These are phyloP conservation scores for Meteorus colon DNA, from an alignment of 2,888 invertebrate species.

Conservation along the genomic window DNA sequence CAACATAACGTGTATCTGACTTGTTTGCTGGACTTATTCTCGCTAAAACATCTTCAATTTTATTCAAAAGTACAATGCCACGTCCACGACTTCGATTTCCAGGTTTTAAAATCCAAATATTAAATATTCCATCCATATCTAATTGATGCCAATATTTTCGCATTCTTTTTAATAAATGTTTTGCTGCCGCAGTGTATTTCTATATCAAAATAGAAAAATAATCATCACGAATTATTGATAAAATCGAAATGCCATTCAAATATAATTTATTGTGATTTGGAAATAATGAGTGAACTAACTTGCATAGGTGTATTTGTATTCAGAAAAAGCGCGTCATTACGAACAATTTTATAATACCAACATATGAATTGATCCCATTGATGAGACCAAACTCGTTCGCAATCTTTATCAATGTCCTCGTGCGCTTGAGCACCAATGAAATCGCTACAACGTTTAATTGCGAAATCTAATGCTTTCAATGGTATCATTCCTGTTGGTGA, in stretches of 20 bases:
- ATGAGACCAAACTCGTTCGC: slow-evolving; percentile 84
- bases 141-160: slow-evolving; percentile 87
- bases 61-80: slow-evolving; percentile 91
- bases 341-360: slow-evolving; percentile 79
- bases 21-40: slow-evolving; percentile 75
- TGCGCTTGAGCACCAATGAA: slow-evolving; percentile 84
- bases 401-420: slow-evolving; percentile 85
- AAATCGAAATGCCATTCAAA: background rate
- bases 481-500: slow-evolving; percentile 81
- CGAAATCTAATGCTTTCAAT: slow-evolving; percentile 85
- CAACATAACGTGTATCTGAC: slow-evolving; percentile 86
- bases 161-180: slow-evolving; percentile 79
- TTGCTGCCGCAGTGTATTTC: slow-evolving; percentile 68
- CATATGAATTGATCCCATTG: slow-evolving; percentile 92
- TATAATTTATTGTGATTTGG: background rate
- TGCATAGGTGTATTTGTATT: slow-evolving; percentile 63
- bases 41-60: slow-evolving; percentile 87
- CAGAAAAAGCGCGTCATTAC: slow-evolving; percentile 68
- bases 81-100: slow-evolving; percentile 94
- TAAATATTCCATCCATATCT: slow-evolving; percentile 87
- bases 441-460: slow-evolving; percentile 85
- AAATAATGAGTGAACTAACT: slow-evolving; percentile 56
- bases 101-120: slow-evolving; percentile 96
- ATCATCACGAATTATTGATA: background rate
- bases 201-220: slow-evolving; percentile 40